Evolutionary conservation across 2,888 invertebrate genomes (phyloP).

Genomic region (Sphaerophoria rueppellii): DNA sequence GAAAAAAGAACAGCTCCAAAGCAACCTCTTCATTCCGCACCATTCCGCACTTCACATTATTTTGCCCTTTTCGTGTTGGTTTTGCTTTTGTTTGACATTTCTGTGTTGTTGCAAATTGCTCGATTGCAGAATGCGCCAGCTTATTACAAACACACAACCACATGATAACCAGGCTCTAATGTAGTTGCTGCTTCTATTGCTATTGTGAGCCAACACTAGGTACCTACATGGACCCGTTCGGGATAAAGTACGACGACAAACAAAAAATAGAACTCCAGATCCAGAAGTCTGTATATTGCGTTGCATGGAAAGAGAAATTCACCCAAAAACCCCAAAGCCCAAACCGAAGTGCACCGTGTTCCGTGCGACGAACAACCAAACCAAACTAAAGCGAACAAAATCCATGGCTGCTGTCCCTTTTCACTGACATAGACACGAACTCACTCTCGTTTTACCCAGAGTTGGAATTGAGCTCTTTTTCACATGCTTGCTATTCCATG

Average conservation of each 20-base stretch:
- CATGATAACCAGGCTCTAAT: constrained; percentile 8
- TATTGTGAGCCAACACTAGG: background rate
- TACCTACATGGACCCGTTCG: too few species aligned
- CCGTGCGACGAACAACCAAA: constrained; percentile 27
- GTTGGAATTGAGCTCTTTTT: constrained; percentile 31
- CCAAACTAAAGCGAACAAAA: constrained; percentile 27
- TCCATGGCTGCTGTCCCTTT: constrained; percentile 56
- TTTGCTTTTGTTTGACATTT: constrained; percentile 25
- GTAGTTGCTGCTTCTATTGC: constrained; percentile 17
- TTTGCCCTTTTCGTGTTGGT: constrained; percentile 28
- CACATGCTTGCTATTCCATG: constrained; percentile 23
- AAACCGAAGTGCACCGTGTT: background rate
- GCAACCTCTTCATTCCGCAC: constrained; percentile 1
- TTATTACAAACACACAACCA: constrained; percentile 66
- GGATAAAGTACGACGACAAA: background rate
- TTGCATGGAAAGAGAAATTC: constrained; percentile 61
- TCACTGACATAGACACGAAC: constrained; percentile 60
- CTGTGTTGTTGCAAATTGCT: constrained; percentile 52
- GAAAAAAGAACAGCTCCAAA: constrained; percentile 5
- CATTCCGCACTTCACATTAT: constrained; percentile 1
- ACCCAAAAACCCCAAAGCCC: constrained; percentile 72
- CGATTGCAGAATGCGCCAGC: constrained; percentile 60
- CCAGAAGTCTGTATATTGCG: background rate
- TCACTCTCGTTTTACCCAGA: constrained; percentile 69
- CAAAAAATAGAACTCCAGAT: constrained; percentile 28